phyloP scores from a whole-genome alignment of 1,140 invertebrate genomes.

The Oreohelix idahoensis region DNA sequence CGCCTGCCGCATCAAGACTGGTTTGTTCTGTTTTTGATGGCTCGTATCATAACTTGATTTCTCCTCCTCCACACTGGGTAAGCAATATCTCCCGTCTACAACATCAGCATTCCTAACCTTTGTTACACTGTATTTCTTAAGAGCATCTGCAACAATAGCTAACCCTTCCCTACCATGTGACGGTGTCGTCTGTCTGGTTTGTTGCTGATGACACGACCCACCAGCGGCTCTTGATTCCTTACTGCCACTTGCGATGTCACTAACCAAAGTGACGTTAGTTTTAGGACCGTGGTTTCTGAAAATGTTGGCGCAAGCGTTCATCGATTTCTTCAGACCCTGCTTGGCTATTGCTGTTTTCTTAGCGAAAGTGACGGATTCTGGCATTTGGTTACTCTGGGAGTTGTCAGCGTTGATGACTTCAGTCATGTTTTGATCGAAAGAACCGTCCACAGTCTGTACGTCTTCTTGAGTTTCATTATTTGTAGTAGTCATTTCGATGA shows the following conservation, averaged over 20 bases:
- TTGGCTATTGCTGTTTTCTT: neutral
- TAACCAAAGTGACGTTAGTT: neutral
- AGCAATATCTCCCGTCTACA: neutral
- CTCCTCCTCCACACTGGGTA: slow-evolving; percentile 16
- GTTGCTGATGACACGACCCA: neutral
- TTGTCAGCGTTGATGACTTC: neutral
- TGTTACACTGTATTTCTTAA: neutral
- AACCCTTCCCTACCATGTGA: neutral
- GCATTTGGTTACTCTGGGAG: neutral
- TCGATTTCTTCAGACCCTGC: neutral
- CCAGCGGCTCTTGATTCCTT: neutral
- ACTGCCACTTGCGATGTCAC: neutral
- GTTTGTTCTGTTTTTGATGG: neutral
- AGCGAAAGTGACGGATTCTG: neutral
- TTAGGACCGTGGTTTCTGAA: neutral
- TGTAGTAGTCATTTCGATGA: neutral
- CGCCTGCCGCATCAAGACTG: neutral
- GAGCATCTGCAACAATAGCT: neutral
- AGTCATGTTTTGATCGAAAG: neutral
- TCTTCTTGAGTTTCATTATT: neutral
- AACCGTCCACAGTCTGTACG: too few species aligned
- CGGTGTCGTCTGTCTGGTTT: neutral
- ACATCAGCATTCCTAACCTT: neutral
- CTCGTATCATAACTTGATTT: neutral
- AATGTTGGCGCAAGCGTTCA: neutral